Conservation (phyloP, 37 sponge, comb jelly and placozoan species). For the Amphimedon queenslandica region DNA sequence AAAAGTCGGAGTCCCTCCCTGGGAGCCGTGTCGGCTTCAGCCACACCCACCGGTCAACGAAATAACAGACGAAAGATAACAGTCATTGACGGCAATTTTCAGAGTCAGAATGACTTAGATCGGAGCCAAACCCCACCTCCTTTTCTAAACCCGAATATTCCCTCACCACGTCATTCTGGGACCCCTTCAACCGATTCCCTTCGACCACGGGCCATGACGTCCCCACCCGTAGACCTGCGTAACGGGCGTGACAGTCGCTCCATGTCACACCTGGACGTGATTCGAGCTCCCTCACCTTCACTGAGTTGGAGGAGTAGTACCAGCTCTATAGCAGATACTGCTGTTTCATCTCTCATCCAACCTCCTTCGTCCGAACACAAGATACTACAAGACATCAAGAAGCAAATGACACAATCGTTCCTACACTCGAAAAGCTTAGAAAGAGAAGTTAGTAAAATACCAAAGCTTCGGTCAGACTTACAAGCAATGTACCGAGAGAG, state of each 20-base stretch:
- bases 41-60: no score
- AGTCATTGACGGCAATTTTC: conserved; percentile 6
- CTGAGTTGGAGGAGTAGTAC: conserved; percentile 20
- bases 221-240: neutral
- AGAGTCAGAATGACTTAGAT: neutral
- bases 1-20: neutral
- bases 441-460: conserved; percentile 12
- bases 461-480: conserved; percentile 12
- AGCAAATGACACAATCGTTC: conserved; percentile 22
- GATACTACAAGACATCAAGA: conserved; percentile 28
- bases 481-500: conserved; percentile 28
- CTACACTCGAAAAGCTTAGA: conserved; percentile 11
- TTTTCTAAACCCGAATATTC: neutral
- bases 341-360: neutral
- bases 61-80: neutral
- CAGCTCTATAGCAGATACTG: conserved; percentile 22
- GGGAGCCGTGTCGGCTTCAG: neutral
- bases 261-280: neutral
- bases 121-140: neutral
- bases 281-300: conserved; percentile 13
- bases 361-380: conserved; percentile 8
- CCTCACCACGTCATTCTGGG: neutral
- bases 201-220: neutral
- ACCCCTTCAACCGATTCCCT: neutral
- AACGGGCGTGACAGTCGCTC: neutral